Evolutionary conservation across 2,113 vertebrate genomes (phyloP).

Genomic region (Paralichthys olivaceus): DNA sequence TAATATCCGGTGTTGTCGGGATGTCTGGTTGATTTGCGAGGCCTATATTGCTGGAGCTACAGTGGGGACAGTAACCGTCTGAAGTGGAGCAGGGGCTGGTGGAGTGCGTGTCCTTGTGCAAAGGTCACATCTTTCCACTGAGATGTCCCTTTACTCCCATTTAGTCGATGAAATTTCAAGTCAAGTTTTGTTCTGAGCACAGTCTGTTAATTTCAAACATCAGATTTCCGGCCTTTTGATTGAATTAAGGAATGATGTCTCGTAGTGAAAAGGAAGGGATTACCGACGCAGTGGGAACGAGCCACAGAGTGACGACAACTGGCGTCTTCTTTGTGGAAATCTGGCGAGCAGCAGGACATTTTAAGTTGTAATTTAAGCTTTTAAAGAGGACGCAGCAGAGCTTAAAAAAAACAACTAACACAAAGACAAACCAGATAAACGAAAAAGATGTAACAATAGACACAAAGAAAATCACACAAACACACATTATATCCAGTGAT

Average conservation of each 20-base stretch:
- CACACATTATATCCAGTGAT: too few species aligned
- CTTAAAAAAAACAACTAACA: conserved; percentile 7
- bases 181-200: background rate
- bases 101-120: conserved; percentile 39
- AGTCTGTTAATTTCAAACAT: conserved; percentile 24
- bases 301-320: conserved; percentile 40
- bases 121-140: conserved; percentile 42
- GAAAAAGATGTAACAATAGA: background rate
- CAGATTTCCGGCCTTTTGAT: conserved; percentile 33
- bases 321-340: conserved; percentile 30
- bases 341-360: conserved; percentile 36
- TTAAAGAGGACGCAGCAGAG: conserved; percentile 50
- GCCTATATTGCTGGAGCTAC: background rate
- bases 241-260: background rate
- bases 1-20: conserved; percentile 28
- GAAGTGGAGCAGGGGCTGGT: conserved; percentile 6
- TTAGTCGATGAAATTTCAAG: conserved; percentile 20
- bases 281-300: conserved; percentile 34
- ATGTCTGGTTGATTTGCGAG: conserved; percentile 27
- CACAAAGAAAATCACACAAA: too few species aligned
- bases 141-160: conserved; percentile 17
- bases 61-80: background rate
- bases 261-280: conserved; percentile 26
- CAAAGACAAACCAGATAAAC: too few species aligned
- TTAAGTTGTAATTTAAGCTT: conserved; percentile 6